These are phyloP conservation scores for Ambastaia sidthimunki DNA, from an alignment of 2,797 vertebrate species.

Conservation along the genomic window DNA sequence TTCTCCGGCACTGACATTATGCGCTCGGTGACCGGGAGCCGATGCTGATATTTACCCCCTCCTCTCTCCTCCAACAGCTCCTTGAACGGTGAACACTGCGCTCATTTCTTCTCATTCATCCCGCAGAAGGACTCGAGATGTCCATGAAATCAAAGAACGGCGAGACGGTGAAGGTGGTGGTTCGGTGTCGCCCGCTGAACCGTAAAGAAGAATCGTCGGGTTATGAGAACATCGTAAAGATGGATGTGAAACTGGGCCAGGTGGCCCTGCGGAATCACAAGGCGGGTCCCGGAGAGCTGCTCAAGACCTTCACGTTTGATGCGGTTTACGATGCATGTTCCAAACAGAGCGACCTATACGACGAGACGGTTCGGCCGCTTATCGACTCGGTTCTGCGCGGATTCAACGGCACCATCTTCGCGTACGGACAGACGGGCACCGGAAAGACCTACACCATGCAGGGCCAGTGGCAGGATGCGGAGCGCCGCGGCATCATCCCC, in stretches of 20 bases:
- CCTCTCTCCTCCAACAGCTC: constrained; percentile 49
- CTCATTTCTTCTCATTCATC: constrained; percentile 11
- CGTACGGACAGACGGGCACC: constrained; percentile 94
- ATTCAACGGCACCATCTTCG: constrained; percentile 94
- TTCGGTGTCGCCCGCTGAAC: constrained; percentile 90
- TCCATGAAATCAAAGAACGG: constrained; percentile 82
- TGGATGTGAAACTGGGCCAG: constrained; percentile 91
- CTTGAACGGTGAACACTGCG: not conserved
- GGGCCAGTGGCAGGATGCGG: constrained; percentile 88
- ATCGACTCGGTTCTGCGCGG: constrained; percentile 90
- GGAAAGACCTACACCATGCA: constrained; percentile 98
- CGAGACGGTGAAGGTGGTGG: constrained; percentile 93
- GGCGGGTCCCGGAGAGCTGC: constrained; percentile 82
- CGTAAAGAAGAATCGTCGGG: constrained; percentile 84
- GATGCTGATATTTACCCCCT: constrained; percentile 45
- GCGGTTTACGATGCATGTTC: constrained; percentile 89
- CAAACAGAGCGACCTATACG: constrained; percentile 91
- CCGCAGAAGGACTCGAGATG: constrained; percentile 62
- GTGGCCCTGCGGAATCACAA: constrained; percentile 91
- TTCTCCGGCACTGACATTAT: constrained; percentile 35
- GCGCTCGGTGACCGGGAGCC: constrained; percentile 42
- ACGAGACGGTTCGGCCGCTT: constrained; percentile 90
- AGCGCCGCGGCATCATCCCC: constrained; percentile 90
- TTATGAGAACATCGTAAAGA: constrained; percentile 83
- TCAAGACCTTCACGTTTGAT: constrained; percentile 95